Conservation (phyloP, 2,113 vertebrate genomes). For the Thalassarche chlororhynchos region DNA sequence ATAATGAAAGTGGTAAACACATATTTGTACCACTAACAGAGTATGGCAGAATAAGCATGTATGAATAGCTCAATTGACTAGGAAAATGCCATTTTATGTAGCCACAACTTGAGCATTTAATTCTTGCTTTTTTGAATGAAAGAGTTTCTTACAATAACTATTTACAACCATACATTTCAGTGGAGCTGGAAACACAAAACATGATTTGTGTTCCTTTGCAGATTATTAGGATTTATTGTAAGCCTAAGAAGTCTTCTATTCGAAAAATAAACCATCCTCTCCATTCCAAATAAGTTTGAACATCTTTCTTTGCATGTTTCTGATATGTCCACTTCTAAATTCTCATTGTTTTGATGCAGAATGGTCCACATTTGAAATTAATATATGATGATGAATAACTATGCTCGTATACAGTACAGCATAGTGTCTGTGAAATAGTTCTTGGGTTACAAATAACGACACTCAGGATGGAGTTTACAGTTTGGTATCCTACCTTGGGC, state of each 20-base stretch:
- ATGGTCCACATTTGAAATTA: background rate
- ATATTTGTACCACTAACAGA: background rate
- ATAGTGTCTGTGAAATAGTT: background rate
- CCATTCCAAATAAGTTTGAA: background rate
- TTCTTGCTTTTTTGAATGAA: background rate
- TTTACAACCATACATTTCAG: background rate
- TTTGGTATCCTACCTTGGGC: background rate
- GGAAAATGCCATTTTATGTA: background rate
- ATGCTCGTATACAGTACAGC: background rate
- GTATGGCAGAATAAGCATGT: background rate
- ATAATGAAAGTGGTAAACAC: background rate
- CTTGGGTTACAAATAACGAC: background rate
- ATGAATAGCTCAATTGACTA: background rate
- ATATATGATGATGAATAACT: background rate
- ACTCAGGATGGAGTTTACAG: background rate
- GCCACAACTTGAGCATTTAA: background rate
- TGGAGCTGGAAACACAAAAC: background rate
- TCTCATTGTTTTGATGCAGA: background rate
- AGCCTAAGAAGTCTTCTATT: background rate
- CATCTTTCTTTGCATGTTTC: background rate
- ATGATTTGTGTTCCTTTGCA: background rate
- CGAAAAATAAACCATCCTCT: background rate
- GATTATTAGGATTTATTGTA: background rate
- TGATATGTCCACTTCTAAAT: background rate
- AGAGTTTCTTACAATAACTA: background rate